Base-by-base conservation (phyloP, 2,113 vertebrate species). In the Ciconia stormi region DNA sequence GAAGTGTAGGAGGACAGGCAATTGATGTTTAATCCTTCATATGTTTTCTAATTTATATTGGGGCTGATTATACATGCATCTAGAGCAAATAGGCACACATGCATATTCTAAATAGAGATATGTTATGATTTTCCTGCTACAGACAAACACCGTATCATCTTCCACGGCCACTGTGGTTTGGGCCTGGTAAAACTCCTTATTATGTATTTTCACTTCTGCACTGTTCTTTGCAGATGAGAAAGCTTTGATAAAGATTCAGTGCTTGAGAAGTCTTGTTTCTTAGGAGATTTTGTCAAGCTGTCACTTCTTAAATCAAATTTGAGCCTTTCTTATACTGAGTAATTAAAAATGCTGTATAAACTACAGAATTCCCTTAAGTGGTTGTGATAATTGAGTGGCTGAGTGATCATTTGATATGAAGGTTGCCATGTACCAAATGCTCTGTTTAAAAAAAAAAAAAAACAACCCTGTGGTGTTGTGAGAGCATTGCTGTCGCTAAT, bases 1-100 rank as follows among this genome's bases (percentile, higher is more conserved):
- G 83, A 96, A 93, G 69, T 87, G 92, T 95, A 91, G 97, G 95
- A 95, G 96, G 95, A 96, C 86, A 90, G 65, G 92, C 90, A 94
- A 94, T 91, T 95, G 96, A 89, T 93, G 89, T 92, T 95, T 91
- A 95, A 92, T 96, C 83, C 56, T 94, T 97, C 92, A 56, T 89
- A 76, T 96, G 87, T 95, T 95, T 94, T 96, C 83, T 89, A 16
- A 95, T 95, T 89, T 96, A 72, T 96, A 84, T 65, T 74, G 17
- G 74, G 74, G 19, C 67, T 92, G 85, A 95, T 97, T 96, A 96
- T 87, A 70, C 70, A 95, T 97, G 96, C 94, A 97, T 94, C 96
- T 97, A 91, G 92, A 96, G 94, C 95, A 96, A 61, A 95, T 29
- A 95, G 80, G 70, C 49, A 1, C 44, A 63, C 61, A 84, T 90